A percentile compares a stretch with the other conserved stretches of the same genome.
phyloP scores from a whole-genome alignment of 2,888 invertebrate species.

The Polietes domitor region DNA sequence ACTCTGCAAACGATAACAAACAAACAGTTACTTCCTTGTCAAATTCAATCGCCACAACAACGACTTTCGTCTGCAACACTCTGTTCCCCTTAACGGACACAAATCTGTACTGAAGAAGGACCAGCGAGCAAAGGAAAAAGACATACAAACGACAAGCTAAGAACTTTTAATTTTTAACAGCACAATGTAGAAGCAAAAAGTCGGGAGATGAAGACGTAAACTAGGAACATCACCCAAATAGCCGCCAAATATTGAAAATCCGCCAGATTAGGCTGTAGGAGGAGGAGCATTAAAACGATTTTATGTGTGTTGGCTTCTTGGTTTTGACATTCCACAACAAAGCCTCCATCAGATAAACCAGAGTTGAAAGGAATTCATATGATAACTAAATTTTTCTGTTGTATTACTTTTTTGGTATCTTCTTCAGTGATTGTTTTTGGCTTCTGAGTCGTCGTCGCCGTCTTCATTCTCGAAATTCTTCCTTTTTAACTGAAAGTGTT shows the following conservation, averaged over 20 bases:
- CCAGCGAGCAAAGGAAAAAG: background rate
- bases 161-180: background rate
- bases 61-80: background rate
- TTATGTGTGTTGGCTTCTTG: background rate
- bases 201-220: no score
- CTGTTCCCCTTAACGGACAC: no score
- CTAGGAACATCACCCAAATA: no score
- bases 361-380: background rate
- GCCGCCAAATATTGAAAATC: no score
- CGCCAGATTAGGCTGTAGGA: no score
- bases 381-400: background rate
- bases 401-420: conserved; percentile 24
- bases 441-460: background rate
- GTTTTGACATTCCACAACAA: no score
- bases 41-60: background rate
- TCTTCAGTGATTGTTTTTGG: conserved; percentile 13
- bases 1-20: no score
- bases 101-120: background rate
- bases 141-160: background rate
- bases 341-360: no score
- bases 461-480: conserved; percentile 7
- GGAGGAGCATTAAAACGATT: background rate
- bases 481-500: no score
- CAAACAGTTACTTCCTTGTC: background rate
- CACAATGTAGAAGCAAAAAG: background rate